A percentile compares a stretch with the other conserved stretches of the same genome.
Evolutionary conservation across 1,140 invertebrate species (phyloP).

Genomic region (Coptotermes formosanus): DNA sequence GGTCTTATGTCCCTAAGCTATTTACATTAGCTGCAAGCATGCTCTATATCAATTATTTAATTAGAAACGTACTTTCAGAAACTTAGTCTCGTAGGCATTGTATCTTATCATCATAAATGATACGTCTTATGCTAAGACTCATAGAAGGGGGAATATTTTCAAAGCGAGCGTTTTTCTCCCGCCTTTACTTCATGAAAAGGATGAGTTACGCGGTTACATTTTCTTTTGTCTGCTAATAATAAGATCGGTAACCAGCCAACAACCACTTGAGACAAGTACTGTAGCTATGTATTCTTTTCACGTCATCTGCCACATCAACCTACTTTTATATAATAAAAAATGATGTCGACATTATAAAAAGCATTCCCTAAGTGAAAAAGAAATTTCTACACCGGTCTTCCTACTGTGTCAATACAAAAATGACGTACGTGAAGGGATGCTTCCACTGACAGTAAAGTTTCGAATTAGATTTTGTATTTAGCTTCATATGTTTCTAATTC

Average conservation of each 20-base stretch:
- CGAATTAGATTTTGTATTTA: no score
- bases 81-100: neutral
- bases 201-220: neutral
- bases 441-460: no score
- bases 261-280: neutral
- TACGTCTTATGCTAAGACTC: neutral
- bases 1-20: no score
- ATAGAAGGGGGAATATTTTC: neutral
- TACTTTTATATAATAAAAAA: neutral
- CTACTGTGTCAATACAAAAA: neutral
- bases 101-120: neutral
- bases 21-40: no score
- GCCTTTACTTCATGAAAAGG: neutral
- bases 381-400: neutral
- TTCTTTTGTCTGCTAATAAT: slow-evolving; percentile 5
- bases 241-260: neutral
- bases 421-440: neutral
- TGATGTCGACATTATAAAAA: neutral
- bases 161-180: neutral
- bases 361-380: neutral
- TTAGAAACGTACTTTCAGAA: neutral
- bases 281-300: neutral
- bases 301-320: slow-evolving; percentile 13
- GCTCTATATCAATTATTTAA: neutral
- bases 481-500: no score